phyloP scores from a whole-genome alignment of 1,140 invertebrate species.

The Drosophila mojavensis region DNA sequence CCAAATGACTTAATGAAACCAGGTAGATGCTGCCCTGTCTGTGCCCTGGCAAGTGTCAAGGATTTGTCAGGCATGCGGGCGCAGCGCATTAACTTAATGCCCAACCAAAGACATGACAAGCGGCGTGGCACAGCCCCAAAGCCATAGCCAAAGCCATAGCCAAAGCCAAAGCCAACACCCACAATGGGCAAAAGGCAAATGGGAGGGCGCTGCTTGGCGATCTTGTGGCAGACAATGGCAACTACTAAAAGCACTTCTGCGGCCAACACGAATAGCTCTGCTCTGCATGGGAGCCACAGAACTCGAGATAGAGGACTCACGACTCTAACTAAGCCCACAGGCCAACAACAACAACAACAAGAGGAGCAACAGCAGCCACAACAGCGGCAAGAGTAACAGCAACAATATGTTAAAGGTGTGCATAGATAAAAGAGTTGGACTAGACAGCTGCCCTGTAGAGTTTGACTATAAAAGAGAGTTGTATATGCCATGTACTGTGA shows the following conservation, averaged over 20 bases:
- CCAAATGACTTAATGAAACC: slow-evolving; percentile 79
- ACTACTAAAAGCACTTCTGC: slow-evolving; percentile 80
- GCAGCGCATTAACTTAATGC: slow-evolving; percentile 77
- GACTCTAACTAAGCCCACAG: slow-evolving; percentile 16
- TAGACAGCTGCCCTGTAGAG: background rate
- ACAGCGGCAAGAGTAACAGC: background rate
- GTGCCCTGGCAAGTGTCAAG: slow-evolving; percentile 61
- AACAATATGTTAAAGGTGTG: background rate
- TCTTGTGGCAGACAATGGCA: slow-evolving; percentile 70
- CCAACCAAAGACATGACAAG: slow-evolving; percentile 75
- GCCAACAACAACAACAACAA: background rate
- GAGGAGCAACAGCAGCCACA: background rate
- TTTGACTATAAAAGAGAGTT: no score
- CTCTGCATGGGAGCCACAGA: slow-evolving; percentile 29
- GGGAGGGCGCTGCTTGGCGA: slow-evolving; percentile 33
- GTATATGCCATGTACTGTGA: no score
- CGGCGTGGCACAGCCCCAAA: slow-evolving; percentile 10
- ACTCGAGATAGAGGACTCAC: slow-evolving; percentile 23
- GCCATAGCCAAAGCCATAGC: slow-evolving; percentile 5
- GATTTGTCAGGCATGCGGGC: slow-evolving; percentile 60
- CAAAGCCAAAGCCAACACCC: slow-evolving; percentile 8
- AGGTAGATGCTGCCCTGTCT: slow-evolving; percentile 36
- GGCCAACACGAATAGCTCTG: slow-evolving; percentile 51
- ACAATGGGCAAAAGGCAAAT: background rate
- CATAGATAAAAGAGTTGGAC: background rate